Evolutionary conservation across 2,797 vertebrate genomes (phyloP).

Genomic region (Yasuhikotakia modesta): DNA sequence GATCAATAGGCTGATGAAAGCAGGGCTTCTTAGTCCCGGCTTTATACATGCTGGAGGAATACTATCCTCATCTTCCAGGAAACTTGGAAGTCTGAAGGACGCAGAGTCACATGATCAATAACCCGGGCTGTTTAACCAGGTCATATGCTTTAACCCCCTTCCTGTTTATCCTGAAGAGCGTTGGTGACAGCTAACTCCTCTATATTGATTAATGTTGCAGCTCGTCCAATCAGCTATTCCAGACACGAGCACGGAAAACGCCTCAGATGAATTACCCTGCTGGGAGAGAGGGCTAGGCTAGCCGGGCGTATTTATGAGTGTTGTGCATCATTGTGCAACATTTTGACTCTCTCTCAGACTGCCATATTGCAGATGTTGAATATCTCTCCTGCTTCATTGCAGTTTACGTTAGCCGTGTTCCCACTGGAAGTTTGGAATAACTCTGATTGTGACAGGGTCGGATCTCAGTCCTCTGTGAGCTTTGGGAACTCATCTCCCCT

Average conservation of each 20-base stretch:
- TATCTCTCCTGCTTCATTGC: constrained; percentile 32
- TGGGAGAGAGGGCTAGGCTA: constrained; percentile 40
- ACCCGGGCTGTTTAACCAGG: constrained; percentile 57
- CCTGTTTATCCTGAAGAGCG: constrained; percentile 53
- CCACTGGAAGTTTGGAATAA: background rate
- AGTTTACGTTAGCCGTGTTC: constrained; percentile 7
- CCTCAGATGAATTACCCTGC: constrained; percentile 45
- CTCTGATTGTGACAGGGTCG: background rate
- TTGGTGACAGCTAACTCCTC: constrained; percentile 58
- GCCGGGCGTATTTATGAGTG: constrained; percentile 35
- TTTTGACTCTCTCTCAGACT: constrained; percentile 43
- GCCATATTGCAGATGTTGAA: constrained; percentile 32
- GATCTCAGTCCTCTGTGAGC: background rate
- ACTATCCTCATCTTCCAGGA: constrained; percentile 45
- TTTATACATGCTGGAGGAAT: constrained; percentile 39
- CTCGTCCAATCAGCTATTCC: constrained; percentile 53
- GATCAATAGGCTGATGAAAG: constrained; percentile 64
- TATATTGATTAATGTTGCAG: constrained; percentile 63
- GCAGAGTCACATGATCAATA: constrained; percentile 65
- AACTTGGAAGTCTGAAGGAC: constrained; percentile 64
- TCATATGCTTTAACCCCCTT: constrained; percentile 51
- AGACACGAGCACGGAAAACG: constrained; percentile 30
- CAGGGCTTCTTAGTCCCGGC: constrained; percentile 34
- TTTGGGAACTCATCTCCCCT: background rate
- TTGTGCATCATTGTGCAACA: constrained; percentile 28